These are phyloP conservation scores for Trididemnum clinides DNA, from an alignment of 23 tunicate genomes.

Conservation along the genomic window DNA sequence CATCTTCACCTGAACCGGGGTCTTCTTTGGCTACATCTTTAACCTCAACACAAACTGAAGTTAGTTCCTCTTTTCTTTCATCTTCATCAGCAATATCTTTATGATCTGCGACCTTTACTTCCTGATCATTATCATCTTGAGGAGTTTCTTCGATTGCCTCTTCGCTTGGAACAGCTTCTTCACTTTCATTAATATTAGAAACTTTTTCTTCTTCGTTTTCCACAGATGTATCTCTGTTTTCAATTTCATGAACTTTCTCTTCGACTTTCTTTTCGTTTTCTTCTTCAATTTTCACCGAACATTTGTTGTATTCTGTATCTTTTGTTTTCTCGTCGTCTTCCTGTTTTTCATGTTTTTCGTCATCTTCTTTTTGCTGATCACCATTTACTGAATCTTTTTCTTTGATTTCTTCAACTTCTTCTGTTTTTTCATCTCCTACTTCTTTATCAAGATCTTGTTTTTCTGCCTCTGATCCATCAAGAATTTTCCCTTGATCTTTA, in stretches of 20 bases:
- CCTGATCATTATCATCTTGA: not conserved
- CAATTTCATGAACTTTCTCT: slow-evolving; percentile 1
- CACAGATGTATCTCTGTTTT: no score
- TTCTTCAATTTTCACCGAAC: not conserved
- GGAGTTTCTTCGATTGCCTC: not conserved
- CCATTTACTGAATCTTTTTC: not conserved
- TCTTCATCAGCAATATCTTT: not conserved
- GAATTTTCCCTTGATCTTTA: not conserved
- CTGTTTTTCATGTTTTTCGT: not conserved
- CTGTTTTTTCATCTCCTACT: not conserved
- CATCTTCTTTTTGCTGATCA: not conserved
- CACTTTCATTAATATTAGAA: not conserved
- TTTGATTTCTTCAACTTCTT: not conserved
- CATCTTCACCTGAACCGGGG: not conserved
- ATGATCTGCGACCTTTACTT: not conserved
- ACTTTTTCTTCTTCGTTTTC: not conserved
- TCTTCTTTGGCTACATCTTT: not conserved
- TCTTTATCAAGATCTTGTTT: not conserved
- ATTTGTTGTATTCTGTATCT: not conserved
- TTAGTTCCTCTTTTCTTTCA: slow-evolving; percentile 19
- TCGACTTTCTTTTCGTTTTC: not conserved
- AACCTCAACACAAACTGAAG: not conserved
- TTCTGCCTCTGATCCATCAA: not conserved
- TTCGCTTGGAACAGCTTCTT: not conserved
- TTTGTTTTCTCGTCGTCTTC: not conserved